phyloP scores from a whole-genome alignment of 2,888 invertebrate genomes.

The Phyto melanocephala region DNA sequence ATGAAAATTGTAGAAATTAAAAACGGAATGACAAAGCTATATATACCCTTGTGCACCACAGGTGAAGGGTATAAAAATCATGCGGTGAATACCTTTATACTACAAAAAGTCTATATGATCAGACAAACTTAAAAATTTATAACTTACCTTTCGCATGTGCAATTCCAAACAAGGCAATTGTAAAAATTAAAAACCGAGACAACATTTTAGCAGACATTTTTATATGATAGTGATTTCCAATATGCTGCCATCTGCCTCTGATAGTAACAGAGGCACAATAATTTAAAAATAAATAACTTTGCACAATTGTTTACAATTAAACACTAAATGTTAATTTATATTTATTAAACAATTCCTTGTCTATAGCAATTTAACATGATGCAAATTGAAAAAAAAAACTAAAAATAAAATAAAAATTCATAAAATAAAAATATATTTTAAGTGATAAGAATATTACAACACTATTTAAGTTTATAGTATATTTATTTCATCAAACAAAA shows the following conservation, averaged over 20 bases:
- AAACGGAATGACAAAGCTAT: too few relatives aligned
- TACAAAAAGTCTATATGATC: too few relatives aligned
- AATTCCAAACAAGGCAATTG: constrained; percentile 25
- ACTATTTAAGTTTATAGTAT: not conserved
- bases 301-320: constrained; percentile 47
- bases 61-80: too few relatives aligned
- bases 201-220: constrained; percentile 30
- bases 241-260: constrained; percentile 51
- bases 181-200: constrained; percentile 26
- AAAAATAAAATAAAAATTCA: constrained; percentile 27
- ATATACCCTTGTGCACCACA: too few relatives aligned
- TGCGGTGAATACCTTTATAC: too few relatives aligned
- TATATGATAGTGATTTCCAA: constrained; percentile 12
- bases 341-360: constrained; percentile 51
- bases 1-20: too few relatives aligned
- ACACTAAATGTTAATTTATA: constrained; percentile 53
- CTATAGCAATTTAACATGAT: constrained; percentile 55
- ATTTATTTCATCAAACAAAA: not conserved
- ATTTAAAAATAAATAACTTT: constrained; percentile 6
- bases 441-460: constrained; percentile 55
- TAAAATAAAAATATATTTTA: not conserved
- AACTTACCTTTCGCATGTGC: constrained; percentile 47
- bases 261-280: constrained; percentile 47
- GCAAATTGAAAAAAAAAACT: constrained; percentile 16
- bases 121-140: not conserved